A percentile compares a stretch with the other conserved stretches of the same genome.
These are phyloP conservation scores for Tetheella fluctuosa DNA, from an alignment of 2,888 invertebrate species.

Conservation along the genomic window DNA sequence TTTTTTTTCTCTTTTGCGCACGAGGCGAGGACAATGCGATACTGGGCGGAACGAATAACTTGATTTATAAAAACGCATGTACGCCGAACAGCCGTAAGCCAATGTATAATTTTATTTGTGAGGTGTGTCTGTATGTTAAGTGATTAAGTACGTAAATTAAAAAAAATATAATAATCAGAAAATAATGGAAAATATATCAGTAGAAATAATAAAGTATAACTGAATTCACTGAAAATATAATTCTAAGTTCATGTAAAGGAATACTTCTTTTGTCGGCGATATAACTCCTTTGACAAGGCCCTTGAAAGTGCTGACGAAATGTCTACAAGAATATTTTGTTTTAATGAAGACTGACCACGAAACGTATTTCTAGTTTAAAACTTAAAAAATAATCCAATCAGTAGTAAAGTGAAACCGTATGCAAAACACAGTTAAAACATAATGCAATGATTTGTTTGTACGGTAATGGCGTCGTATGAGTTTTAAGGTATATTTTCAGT, in stretches of 20 bases:
- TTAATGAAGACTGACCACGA: too few species aligned
- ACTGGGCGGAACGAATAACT: conserved; percentile 76
- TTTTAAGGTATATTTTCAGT: too few species aligned
- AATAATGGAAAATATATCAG: too few species aligned
- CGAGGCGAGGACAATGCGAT: conserved; percentile 73
- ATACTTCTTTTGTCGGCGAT: too few species aligned
- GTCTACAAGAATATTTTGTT: too few species aligned
- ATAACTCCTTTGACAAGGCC: too few species aligned
- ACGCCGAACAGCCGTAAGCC: conserved; percentile 48
- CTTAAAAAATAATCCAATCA: too few species aligned
- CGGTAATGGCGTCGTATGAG: conserved; percentile 49
- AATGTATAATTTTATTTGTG: conserved; percentile 30
- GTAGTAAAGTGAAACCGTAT: background rate
- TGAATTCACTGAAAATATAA: too few species aligned
- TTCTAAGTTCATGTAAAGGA: too few species aligned
- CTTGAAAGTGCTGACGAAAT: too few species aligned
- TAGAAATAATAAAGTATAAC: too few species aligned
- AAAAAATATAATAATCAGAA: too few species aligned
- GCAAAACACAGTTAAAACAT: conserved; percentile 21
- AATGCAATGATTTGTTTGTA: conserved; percentile 57
- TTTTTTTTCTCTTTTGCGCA: conserved; percentile 57
- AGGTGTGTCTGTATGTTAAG: conserved; percentile 31
- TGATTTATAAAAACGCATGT: conserved; percentile 73
- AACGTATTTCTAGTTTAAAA: background rate
- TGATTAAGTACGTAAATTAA: conserved; percentile 9